Conservation (phyloP, 1,140 invertebrate species). For the Hyposmocoma kahamanoa region DNA sequence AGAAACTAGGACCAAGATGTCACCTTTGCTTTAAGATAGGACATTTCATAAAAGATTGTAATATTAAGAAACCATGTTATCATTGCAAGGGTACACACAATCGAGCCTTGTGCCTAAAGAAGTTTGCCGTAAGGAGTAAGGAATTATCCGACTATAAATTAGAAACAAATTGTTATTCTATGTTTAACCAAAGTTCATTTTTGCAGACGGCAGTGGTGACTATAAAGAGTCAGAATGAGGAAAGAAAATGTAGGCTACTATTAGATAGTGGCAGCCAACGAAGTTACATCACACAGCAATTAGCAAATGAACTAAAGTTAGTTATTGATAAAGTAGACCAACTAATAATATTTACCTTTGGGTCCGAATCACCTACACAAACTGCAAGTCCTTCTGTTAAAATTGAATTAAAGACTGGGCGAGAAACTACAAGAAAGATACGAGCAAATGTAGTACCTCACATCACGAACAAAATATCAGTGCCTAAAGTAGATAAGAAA, state of each 20-base stretch:
- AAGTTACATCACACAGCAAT: slow-evolving; percentile 1
- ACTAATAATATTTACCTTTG: slow-evolving; percentile 6
- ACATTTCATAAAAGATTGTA: too few relatives aligned
- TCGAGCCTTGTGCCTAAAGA: background rate
- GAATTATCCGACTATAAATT: background rate
- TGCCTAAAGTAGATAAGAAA: background rate
- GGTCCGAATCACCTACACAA: background rate
- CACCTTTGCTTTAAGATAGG: too few relatives aligned
- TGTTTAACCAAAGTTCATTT: too few relatives aligned
- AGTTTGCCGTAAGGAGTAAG: background rate
- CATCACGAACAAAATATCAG: background rate
- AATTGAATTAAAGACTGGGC: background rate
- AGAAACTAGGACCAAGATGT: background rate
- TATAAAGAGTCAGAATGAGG: too few relatives aligned
- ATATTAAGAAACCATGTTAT: too few relatives aligned
- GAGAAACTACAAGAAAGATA: background rate
- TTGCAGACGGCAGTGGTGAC: too few relatives aligned
- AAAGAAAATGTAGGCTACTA: background rate
- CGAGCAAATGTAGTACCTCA: background rate
- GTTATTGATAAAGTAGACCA: background rate
- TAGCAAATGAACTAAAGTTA: background rate
- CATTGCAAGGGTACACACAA: background rate
- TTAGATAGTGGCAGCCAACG: slow-evolving; percentile 3
- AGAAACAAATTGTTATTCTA: too few relatives aligned
- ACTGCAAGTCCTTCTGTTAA: background rate